Evolutionary conservation across 2,113 vertebrate species (phyloP).

Genomic region (Crotophaga sulcirostris): DNA sequence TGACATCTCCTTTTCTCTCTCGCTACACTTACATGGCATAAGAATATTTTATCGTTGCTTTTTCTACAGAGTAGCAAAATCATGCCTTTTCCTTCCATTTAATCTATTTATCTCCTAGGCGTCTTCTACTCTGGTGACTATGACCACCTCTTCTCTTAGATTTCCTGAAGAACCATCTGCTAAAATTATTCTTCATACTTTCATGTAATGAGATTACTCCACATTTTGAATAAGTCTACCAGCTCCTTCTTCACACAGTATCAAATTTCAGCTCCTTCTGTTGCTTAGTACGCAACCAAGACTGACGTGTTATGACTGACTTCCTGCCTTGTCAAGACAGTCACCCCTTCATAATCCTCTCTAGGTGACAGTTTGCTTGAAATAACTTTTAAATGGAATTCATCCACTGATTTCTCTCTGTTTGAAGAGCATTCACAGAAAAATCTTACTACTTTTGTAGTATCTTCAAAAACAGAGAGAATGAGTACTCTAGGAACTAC

Average conservation of each 20-base stretch:
- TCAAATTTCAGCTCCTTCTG: not conserved
- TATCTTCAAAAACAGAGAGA: not conserved
- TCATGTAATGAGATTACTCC: not conserved
- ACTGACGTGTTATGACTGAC: not conserved
- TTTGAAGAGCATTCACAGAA: not conserved
- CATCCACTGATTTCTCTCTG: not conserved
- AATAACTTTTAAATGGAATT: not conserved
- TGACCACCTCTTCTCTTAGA: not conserved
- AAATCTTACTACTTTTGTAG: not conserved
- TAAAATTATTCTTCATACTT: not conserved
- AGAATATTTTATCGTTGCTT: not conserved
- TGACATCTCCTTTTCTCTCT: not conserved
- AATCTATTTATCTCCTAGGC: not conserved
- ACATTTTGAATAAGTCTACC: not conserved
- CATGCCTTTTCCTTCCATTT: not conserved
- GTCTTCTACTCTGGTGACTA: not conserved
- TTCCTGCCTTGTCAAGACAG: not conserved
- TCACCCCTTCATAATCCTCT: not conserved
- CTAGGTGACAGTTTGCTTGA: not conserved
- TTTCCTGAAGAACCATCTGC: constrained; percentile 3
- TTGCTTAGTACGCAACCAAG: not conserved
- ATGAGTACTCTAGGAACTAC: not conserved
- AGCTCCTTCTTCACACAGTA: not conserved
- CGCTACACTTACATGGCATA: not conserved
- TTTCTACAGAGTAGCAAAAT: not conserved